These are phyloP conservation scores for Micronisus gabar DNA, from an alignment of 2,113 vertebrate species.

Conservation along the genomic window DNA sequence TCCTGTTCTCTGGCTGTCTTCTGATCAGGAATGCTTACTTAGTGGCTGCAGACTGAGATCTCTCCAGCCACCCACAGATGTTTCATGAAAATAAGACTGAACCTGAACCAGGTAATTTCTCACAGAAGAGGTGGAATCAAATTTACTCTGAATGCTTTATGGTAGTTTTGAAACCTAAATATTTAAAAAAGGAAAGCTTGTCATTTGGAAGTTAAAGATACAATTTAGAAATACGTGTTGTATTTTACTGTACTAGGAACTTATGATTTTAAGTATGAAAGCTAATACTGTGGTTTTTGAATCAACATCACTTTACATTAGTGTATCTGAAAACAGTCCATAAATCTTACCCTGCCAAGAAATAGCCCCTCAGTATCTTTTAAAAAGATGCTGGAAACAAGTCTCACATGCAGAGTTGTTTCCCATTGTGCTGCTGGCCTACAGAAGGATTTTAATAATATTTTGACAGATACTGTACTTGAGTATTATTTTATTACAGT, in stretches of 20 bases:
- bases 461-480: not conserved
- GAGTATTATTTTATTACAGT: not conserved
- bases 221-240: not conserved
- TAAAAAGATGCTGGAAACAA: not conserved
- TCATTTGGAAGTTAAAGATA: not conserved
- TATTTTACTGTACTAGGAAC: not conserved
- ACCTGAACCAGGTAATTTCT: not conserved
- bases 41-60: not conserved
- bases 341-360: not conserved
- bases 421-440: not conserved
- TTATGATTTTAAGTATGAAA: not conserved
- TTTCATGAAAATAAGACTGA: not conserved
- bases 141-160: not conserved
- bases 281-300: not conserved
- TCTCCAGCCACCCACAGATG: not conserved
- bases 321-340: not conserved
- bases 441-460: not conserved
- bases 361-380: not conserved
- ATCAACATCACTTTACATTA: not conserved
- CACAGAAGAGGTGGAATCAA: not conserved
- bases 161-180: not conserved
- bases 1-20: not conserved
- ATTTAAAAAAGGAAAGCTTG: not conserved
- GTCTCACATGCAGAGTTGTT: rapidly evolving
- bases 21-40: not conserved